Evolutionary conservation across 2,888 invertebrate genomes (phyloP), one percentile per base, ranked within the genome.

Genomic region (Minunthozetes semirufus): DNA sequence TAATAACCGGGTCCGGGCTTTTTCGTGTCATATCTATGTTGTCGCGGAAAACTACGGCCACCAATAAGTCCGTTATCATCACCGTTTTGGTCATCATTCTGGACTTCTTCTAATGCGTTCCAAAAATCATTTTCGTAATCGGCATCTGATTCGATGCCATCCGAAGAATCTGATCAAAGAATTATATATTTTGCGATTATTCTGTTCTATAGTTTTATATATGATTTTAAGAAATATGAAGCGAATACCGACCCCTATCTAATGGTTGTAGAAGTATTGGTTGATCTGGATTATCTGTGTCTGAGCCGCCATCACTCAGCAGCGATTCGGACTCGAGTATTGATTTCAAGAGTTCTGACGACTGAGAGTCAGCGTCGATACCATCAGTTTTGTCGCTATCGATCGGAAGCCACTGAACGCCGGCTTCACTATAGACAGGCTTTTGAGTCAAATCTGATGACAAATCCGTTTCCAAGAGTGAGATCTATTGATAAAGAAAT

Each of bases 1-100:
- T 89, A 88, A 84, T 89, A 89, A 76, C 88, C 88, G 72, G 94
- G 94, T 76, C 94, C 94, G n/a, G 94, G 94, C 85, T 94, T 94
- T 85, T 94, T 94, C 72, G 94, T 94, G 84, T 94, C 94, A 78
- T 93, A 87, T 81, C 94, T 87, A 86, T 94, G 94, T 80, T 90
- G 89, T 80, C 94, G 87, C 80, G 91, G 90, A 85, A 94, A 94
- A 78, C 82, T 78, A 75, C 27, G 33, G 33, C 33, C 33, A 33
- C 8, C 33, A 33, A 33, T 33, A 3, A 33, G 33, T 5, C 33
- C 33, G 8, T 33, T 33, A 33, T 33, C 4, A 33, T 5, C 33
- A 8, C 8, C 33, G 8, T 8, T 76, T 68, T 19, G 15, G 48
- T 13, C 48, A 53, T 72, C 72, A 4, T 75, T 70, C 11, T 72